A percentile compares a stretch with the other conserved stretches of the same genome.
Evolutionary conservation across 2,113 vertebrate species (phyloP).

Genomic region (Brachyhypopomus occidentalis): DNA sequence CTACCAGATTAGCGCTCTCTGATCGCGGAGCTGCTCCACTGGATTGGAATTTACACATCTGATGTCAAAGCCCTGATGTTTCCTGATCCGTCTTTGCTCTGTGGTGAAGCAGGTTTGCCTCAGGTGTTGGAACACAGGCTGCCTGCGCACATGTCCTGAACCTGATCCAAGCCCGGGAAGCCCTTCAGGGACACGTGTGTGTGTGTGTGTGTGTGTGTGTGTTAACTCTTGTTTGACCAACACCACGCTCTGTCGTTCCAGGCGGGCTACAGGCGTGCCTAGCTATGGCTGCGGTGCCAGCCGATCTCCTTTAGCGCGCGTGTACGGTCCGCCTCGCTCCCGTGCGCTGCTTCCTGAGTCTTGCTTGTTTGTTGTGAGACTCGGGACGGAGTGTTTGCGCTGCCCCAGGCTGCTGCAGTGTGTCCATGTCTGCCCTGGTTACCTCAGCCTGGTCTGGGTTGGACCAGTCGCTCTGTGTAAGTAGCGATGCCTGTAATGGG

Average conservation of each 20-base stretch:
- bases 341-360: not conserved
- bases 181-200: slow-evolving; percentile 20
- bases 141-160: slow-evolving; percentile 11
- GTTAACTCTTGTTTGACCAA: slow-evolving; percentile 44
- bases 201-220: slow-evolving; percentile 24
- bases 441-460: slow-evolving; percentile 2
- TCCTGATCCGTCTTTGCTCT: slow-evolving; percentile 28
- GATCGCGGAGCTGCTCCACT: too few relatives aligned
- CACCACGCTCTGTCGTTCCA: slow-evolving; percentile 18
- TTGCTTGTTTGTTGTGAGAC: slow-evolving; percentile 48
- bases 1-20: too few relatives aligned
- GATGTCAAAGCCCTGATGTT: slow-evolving; percentile 20
- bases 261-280: slow-evolving; percentile 20
- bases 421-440: slow-evolving; percentile 22
- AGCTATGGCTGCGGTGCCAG: slow-evolving; percentile 39
- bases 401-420: slow-evolving; percentile 24
- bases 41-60: not conserved
- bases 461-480: not conserved
- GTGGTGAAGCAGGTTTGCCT: slow-evolving; percentile 10
- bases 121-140: not conserved
- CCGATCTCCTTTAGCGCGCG: slow-evolving; percentile 43
- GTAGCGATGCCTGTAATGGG: slow-evolving; percentile 31
- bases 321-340: not conserved
- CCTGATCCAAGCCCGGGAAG: slow-evolving; percentile 11
- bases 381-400: slow-evolving; percentile 3